Percentiles rank a stretch among this genome's conserved stretches.
Evolutionary conservation across 2,797 vertebrate species (phyloP).

Genomic region (Oreonectes daqikongensis): DNA sequence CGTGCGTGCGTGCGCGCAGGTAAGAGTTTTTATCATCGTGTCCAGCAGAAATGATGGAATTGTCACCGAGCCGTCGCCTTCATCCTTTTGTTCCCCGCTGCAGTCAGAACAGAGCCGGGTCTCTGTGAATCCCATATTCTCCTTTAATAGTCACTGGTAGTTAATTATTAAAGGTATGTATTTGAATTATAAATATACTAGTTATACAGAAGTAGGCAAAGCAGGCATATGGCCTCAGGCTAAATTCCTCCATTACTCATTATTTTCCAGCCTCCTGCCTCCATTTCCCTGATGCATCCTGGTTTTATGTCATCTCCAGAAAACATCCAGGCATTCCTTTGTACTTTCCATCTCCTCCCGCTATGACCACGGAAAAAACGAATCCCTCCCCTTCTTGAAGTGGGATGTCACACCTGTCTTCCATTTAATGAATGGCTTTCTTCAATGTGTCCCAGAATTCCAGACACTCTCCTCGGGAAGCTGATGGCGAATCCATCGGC

Average conservation of each 20-base stretch:
- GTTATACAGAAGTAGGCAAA: constrained; percentile 99
- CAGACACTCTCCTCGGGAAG: constrained; percentile 93
- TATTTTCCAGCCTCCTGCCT: constrained; percentile 98
- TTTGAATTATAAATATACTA: constrained; percentile 99
- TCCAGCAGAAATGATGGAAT: constrained; percentile 46
- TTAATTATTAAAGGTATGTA: constrained; percentile 99
- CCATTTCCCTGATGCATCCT: constrained; percentile 89
- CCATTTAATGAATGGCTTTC: constrained; percentile 99
- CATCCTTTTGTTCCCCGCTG: constrained; percentile 84
- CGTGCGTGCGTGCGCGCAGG: background rate
- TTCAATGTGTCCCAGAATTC: constrained; percentile 97
- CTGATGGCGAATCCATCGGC: constrained; percentile 86
- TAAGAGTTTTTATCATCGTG: constrained; percentile 9
- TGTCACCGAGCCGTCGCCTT: constrained; percentile 62
- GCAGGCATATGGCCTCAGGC: constrained; percentile 97
- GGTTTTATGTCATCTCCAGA: constrained; percentile 92
- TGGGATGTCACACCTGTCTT: constrained; percentile 99
- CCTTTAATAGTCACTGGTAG: constrained; percentile 97
- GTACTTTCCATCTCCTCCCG: constrained; percentile 89
- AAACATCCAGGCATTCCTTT: constrained; percentile 95
- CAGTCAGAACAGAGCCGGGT: constrained; percentile 82
- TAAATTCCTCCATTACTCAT: constrained; percentile 99
- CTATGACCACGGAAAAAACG: constrained; percentile 86
- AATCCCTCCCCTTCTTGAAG: constrained; percentile 90
- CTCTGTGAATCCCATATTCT: constrained; percentile 91